phyloP scores from a whole-genome alignment of 2,113 vertebrate species.

The Hydrochoerus hydrochaeris region DNA sequence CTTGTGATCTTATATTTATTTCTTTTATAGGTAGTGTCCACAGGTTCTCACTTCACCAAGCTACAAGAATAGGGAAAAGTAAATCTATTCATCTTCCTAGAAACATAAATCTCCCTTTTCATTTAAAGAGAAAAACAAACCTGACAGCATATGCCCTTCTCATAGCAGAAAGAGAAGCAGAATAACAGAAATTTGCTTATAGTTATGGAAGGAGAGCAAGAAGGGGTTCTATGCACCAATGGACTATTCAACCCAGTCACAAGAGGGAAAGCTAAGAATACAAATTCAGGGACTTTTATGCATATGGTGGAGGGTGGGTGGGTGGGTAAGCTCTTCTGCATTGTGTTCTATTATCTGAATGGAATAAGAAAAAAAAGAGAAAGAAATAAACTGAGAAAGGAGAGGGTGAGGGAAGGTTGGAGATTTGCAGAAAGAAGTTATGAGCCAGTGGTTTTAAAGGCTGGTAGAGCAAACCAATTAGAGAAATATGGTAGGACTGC shows the following conservation, averaged over 20 bases:
- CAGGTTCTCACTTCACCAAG: constrained; percentile 13
- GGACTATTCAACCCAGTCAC: background rate
- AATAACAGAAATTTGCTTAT: background rate
- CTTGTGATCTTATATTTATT: background rate
- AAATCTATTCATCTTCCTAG: constrained; percentile 1
- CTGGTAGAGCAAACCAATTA: background rate
- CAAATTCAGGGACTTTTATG: background rate
- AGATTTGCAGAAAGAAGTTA: background rate
- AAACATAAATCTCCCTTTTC: background rate
- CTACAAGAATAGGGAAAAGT: background rate
- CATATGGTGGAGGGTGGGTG: background rate
- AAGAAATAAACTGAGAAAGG: background rate
- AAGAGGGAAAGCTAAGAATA: background rate
- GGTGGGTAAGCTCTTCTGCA: background rate
- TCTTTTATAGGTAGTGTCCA: background rate
- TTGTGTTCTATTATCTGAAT: background rate
- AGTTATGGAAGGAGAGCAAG: background rate
- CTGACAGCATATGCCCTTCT: background rate
- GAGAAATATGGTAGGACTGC: background rate
- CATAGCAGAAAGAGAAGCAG: background rate
- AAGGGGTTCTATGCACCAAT: background rate
- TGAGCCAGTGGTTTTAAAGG: background rate
- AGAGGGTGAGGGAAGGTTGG: background rate
- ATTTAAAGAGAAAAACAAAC: background rate
- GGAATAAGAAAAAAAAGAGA: background rate